phyloP scores from a whole-genome alignment of 2,113 vertebrate species.

The Tachysurus vachellii region DNA sequence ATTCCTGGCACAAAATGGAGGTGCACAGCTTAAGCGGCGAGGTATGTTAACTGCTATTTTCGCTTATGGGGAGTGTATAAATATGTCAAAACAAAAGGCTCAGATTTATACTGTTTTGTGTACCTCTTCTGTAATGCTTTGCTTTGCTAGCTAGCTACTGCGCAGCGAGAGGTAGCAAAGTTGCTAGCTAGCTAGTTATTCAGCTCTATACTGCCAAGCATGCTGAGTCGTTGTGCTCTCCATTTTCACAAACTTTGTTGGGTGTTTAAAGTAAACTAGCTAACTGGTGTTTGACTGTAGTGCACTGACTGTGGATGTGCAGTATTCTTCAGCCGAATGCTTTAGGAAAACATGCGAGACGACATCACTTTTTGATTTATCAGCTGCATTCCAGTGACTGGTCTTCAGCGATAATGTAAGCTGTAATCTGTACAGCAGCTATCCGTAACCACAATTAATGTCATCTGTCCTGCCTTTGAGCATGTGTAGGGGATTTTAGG shows the following conservation, averaged over 20 bases:
- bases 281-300: neutral
- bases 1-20: slow-evolving; percentile 87
- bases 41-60: slow-evolving; percentile 61
- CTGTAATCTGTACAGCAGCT: neutral
- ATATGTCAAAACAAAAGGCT: neutral
- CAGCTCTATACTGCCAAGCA: neutral
- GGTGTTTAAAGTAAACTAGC: neutral
- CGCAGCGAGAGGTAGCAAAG: neutral
- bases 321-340: neutral
- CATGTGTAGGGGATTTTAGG: neutral
- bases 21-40: slow-evolving; percentile 78
- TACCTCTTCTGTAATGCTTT: neutral
- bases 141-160: neutral
- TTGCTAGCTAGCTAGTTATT: neutral
- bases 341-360: too few relatives aligned
- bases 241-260: neutral
- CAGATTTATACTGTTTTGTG: neutral
- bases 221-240: neutral
- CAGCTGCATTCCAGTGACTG: neutral
- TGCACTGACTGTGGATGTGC: too few relatives aligned
- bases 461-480: neutral
- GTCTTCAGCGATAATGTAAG: neutral
- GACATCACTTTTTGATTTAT: neutral
- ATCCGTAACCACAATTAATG: too few relatives aligned
- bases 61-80: neutral